Conservation (phyloP, 2,888 invertebrate species). For the Chalcis sispes region DNA sequence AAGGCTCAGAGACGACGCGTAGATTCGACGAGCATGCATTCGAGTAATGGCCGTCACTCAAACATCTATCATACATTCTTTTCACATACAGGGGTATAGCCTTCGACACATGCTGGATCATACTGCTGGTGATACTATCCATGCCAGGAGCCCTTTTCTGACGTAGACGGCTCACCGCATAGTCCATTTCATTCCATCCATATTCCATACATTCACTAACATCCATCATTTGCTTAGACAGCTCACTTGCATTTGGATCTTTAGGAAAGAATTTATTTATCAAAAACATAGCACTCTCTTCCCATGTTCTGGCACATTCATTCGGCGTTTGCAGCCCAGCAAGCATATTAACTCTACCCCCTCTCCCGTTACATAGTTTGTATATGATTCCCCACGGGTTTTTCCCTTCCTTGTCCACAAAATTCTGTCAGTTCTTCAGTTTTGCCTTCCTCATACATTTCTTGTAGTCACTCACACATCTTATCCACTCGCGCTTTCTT, state of each 20-base stretch:
- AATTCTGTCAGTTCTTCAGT: too few relatives aligned
- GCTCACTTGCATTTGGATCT: too few relatives aligned
- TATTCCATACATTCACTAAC: neutral
- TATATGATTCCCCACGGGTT: neutral
- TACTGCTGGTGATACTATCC: constrained; percentile 24
- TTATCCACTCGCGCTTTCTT: too few relatives aligned
- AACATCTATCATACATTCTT: constrained; percentile 21
- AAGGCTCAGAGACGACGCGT: too few relatives aligned
- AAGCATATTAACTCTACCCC: too few relatives aligned
- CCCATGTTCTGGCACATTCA: neutral
- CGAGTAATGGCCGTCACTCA: neutral
- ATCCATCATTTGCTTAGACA: too few relatives aligned
- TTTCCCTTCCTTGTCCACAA: neutral
- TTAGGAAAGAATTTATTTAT: neutral
- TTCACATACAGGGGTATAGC: constrained; percentile 26
- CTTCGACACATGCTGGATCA: constrained; percentile 6
- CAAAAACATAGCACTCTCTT: neutral
- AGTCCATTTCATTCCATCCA: neutral
- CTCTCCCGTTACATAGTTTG: too few relatives aligned
- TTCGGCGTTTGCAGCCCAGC: too few relatives aligned
- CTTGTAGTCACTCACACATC: too few relatives aligned
- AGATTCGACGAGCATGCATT: too few relatives aligned
- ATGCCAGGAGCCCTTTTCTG: constrained; percentile 21
- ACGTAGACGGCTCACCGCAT: neutral
- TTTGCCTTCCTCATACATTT: too few relatives aligned